Base-by-base conservation (phyloP, 2,113 vertebrate species). In the Murina feae region DNA sequence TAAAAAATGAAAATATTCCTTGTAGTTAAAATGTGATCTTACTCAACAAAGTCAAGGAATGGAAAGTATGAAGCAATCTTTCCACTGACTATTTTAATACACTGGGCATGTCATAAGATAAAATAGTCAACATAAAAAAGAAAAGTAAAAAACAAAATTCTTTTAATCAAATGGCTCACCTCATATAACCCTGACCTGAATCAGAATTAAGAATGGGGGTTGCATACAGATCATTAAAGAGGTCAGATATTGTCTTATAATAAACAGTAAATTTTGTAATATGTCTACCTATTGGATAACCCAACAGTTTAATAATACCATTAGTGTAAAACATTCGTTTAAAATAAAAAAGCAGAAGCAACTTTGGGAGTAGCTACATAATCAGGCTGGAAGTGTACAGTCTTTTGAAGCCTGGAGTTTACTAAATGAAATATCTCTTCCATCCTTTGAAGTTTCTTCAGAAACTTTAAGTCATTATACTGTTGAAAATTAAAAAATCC, bases 41-140 rank as follows among this genome's bases (percentile, higher is more conserved):
- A n/a, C 16, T 35, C 58, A 86, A 81, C 30, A 65, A 69, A 55
- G 28, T 78, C 10, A 65, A 53, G 42, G 68, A 84, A n/a, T 30
- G 16, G 72, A 44, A 85, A 89, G 69, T 11, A 74, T 18, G 53
- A 71, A 92, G 58, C 75, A 80, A 89, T 84, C 68, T 80, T 91
- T 91, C 80, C 75, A 69, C 47, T 89, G 60, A 86, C 83, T 74
- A 86, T 55, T 58, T 72, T 68, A 75, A 91, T n/a, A 71, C 9
- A 37, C 55, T 35, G 90, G 28, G 42, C 49, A 89, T 49, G 55
- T 60, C 7, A 21, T 35, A 42, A 90, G 86, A 89, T 91, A 95
- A 94, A 94, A 83, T 18, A 55, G 51, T 71, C 60, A 81, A 78
- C 72, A 95, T 84, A 55, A 96, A 91, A 92, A 90, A 79, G 30